Base-by-base conservation (phyloP, 2,888 invertebrate genomes). In the Diaphora mendica region DNA sequence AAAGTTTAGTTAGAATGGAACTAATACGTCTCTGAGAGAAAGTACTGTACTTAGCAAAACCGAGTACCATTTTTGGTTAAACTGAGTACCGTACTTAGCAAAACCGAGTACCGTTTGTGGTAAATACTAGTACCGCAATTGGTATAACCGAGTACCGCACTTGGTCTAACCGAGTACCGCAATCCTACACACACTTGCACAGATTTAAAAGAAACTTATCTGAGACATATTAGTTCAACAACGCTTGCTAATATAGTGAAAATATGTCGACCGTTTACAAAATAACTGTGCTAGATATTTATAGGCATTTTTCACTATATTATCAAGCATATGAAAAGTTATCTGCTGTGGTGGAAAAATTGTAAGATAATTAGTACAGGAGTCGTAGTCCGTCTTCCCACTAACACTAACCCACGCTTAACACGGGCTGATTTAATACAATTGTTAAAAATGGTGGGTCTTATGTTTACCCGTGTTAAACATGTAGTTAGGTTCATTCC, bases 401-500 rank as follows among this genome's bases (percentile, higher is more conserved):
- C 74, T 81, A 79, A 83, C 71, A 70, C 30, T 69, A 55, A 48
- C 66, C 17, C 59, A 73, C 11, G 55, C 55, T 15, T 73, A 73
- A 42, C 64, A 44, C 0, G 64, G 13, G 44, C 64, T 26, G 39
- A 69, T 55, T 17, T n/a, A 15, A 68, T 26, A 68, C 35, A 33
- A 68, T 35, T 68, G 20, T 35, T n/a, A 35, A 48, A 30, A 23
- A n/a, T 13, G 48, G n/a, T 7, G 1, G 7, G 39, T 64, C 9
- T 69, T 69, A 8, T 73, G 30, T 67, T 30, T 17, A 30, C 30
- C 42, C 64, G 23, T 65, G 65, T 33, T 70, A 62, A 33, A 59
- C 66, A 48, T 72, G 68, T 74, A 81, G 81, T 83, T 85, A 82
- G 82, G 89, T 88, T 85, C 91, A 91, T 91, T 91, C 91, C 91